These are phyloP conservation scores for Tenthredo scrophulariae DNA, from an alignment of 2,888 invertebrate species.

Conservation along the genomic window DNA sequence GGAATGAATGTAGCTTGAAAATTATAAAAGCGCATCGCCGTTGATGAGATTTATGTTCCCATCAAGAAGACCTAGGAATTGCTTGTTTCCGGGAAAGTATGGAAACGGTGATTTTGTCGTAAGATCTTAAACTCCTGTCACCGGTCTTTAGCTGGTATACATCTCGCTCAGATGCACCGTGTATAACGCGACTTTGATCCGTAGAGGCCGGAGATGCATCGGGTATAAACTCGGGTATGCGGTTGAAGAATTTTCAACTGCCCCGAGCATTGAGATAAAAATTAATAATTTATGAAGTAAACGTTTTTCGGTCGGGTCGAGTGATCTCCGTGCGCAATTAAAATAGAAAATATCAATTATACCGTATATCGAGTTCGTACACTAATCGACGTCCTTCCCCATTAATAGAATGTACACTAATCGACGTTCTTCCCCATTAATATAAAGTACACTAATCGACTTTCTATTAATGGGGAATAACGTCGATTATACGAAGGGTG, in stretches of 20 bases:
- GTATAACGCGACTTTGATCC: not conserved
- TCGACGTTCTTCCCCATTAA: too few relatives aligned
- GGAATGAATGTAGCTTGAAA: not conserved
- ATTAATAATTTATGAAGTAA: conserved; percentile 46
- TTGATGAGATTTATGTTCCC: not conserved
- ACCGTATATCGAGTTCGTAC: conserved; percentile 3
- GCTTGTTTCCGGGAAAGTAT: not conserved
- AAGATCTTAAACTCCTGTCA: not conserved
- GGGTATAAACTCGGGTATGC: not conserved
- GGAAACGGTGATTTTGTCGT: not conserved
- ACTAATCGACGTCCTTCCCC: too few relatives aligned
- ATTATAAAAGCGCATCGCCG: not conserved
- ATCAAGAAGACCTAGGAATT: not conserved
- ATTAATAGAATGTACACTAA: too few relatives aligned
- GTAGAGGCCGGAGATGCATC: not conserved
- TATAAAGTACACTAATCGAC: conserved; percentile 21
- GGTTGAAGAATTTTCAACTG: conserved; percentile 10
- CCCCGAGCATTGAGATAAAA: conserved; percentile 39
- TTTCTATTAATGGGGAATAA: conserved; percentile 18
- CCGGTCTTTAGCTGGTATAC: not conserved
- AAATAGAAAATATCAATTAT: conserved; percentile 39
- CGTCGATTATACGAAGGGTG: not conserved
- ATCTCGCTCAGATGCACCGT: not conserved
- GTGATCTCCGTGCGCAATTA: conserved; percentile 43
- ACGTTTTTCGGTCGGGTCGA: conserved; percentile 29